A percentile compares a stretch with the other conserved stretches of the same genome.
Conservation (phyloP, 2,113 vertebrate genomes). For the Scolopax mira region DNA sequence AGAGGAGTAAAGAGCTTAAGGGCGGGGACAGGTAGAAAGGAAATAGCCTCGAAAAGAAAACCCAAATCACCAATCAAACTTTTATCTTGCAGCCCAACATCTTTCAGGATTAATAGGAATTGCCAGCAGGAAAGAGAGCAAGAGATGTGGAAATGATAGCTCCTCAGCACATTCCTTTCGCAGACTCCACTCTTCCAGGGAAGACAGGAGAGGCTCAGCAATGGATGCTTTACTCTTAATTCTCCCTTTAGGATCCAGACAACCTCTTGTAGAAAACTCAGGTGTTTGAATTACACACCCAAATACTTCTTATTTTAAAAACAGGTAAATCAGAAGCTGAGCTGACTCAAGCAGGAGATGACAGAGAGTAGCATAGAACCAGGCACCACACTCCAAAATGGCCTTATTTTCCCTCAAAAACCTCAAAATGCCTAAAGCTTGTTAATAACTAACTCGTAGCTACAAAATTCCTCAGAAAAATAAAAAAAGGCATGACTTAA, state of each 20-base stretch:
- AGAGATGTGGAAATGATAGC: not conserved
- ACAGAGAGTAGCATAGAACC: not conserved
- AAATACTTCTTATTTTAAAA: not conserved
- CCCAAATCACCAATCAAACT: not conserved
- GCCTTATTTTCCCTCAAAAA: not conserved
- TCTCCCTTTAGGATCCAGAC: not conserved
- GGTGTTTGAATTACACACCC: not conserved
- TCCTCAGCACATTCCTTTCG: not conserved
- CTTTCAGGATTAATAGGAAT: not conserved
- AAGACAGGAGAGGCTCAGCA: not conserved
- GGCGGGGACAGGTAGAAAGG: not conserved
- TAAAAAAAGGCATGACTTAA: not conserved
- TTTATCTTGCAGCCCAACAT: not conserved
- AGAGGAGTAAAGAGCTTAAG: not conserved
- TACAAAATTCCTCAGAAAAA: not conserved
- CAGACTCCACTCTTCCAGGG: not conserved
- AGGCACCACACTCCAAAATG: rapidly evolving
- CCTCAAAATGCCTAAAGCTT: not conserved
- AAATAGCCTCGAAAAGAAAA: not conserved
- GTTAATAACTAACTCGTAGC: not conserved
- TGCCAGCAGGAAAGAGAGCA: not conserved
- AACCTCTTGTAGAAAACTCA: not conserved
- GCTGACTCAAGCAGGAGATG: not conserved
- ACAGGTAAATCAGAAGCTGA: not conserved
- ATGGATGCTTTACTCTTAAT: not conserved